Base-by-base conservation (phyloP, 2,888 invertebrate genomes). In the Papilio elwesi region DNA sequence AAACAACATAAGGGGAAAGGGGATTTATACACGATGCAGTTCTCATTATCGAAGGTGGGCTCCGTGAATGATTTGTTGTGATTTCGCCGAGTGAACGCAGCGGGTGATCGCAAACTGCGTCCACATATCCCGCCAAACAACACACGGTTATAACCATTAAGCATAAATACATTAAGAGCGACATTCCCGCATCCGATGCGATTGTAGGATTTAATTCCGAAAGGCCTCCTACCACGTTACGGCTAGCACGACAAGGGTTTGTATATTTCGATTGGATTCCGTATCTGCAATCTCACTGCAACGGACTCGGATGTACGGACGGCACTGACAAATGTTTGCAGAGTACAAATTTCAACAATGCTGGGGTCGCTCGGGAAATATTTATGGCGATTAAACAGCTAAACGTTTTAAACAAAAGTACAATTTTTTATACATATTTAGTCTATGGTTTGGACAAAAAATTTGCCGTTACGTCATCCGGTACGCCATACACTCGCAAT, bases 51-150 rank as follows among this genome's bases (percentile, higher is more conserved):
- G 87, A 88, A 93, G 93, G 92, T 91, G 90, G 92, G 87, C 83
- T 86, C 89, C 85, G 87, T 85, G 85, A 90, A 91, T 93, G 91
- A 93, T 93, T 93, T 93, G 93, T 93, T 92, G 91, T 92, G 92
- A 92, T 92, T 90, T 87, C 89, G 87, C 85, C 86, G 90, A 91
- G 89, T 85, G 88, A 86, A 84, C 93, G 85, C 93, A 93, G 93
- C 93, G 87, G 92, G 93, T 80, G 89, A 89, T 88, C 89, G 88
- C 88, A 86, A 90, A 91, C 88, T 90, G 90, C 90, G 91, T 88
- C 84, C 87, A 85, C 85, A 88, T 85, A 84, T 84, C 83, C 83
- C 76, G 73, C 65, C 75, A 52, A 77, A 71, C 77, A 76, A 10
- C 82, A 82, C 47, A 70, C 81, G 51, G 85, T 78, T 85, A 82